These are phyloP conservation scores for Periophthalmus magnuspinnatus DNA, from an alignment of 2,797 vertebrate genomes.

Conservation along the genomic window DNA sequence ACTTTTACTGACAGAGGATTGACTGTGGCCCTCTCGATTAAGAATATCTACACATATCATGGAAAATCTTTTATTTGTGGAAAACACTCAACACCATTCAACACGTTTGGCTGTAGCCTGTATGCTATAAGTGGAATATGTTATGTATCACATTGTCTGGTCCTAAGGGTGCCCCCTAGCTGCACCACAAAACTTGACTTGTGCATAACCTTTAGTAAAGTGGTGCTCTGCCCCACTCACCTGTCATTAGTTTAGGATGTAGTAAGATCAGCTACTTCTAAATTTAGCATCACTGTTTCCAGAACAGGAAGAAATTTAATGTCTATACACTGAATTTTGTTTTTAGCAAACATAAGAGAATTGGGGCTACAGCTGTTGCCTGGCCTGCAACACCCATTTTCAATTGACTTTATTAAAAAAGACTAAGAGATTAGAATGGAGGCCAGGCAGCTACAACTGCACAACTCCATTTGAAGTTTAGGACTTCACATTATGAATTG, in stretches of 20 bases:
- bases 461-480: too few species aligned
- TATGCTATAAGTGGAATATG: neutral
- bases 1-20: too few species aligned
- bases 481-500: conserved; percentile 16
- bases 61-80: too few species aligned
- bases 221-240: neutral
- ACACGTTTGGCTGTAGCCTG: neutral
- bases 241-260: neutral
- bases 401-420: too few species aligned
- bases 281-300: conserved; percentile 6
- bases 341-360: conserved; percentile 22
- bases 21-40: too few species aligned
- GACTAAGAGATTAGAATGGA: too few species aligned
- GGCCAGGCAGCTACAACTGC: conserved; percentile 35
- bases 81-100: neutral
- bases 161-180: neutral
- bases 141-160: neutral
- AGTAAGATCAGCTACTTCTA: neutral
- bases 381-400: too few species aligned
- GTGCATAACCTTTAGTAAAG: conserved; percentile 3
- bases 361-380: conserved; percentile 26
- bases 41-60: too few species aligned
- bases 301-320: conserved; percentile 5
- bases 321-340: neutral
- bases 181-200: neutral